Evolutionary conservation across 2,797 vertebrate species (phyloP).

Genomic region (Trachurus trachurus): DNA sequence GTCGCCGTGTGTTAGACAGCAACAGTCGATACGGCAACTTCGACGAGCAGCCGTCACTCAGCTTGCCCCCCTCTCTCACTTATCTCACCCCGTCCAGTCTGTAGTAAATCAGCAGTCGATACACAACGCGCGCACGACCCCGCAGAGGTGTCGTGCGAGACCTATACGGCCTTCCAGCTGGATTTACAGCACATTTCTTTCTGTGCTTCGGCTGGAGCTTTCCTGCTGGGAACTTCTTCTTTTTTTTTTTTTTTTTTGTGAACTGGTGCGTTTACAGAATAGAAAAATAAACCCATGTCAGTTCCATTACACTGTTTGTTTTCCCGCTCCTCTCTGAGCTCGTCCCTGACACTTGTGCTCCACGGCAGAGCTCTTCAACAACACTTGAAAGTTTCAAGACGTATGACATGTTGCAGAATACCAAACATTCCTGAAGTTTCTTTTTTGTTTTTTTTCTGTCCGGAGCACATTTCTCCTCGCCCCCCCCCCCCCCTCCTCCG

Average conservation of each 20-base stretch:
- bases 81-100: conserved; percentile 42
- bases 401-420: conserved; percentile 65
- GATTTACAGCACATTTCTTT: conserved; percentile 29
- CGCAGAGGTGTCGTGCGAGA: conserved; percentile 48
- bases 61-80: conserved; percentile 39
- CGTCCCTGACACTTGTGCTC: conserved; percentile 16
- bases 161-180: conserved; percentile 21
- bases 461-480: conserved; percentile 12
- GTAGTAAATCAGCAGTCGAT: conserved; percentile 50
- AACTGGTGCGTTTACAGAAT: not conserved
- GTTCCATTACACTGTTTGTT: conserved; percentile 29
- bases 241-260: not conserved
- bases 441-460: conserved; percentile 2
- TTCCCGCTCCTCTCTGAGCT: not conserved
- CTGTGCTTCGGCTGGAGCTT: not conserved
- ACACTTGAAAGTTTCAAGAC: conserved; percentile 48
- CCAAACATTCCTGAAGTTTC: conserved; percentile 70
- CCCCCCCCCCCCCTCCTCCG: conserved; percentile 19
- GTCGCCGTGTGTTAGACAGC: conserved; percentile 33
- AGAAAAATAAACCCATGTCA: not conserved
- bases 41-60: conserved; percentile 17
- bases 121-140: conserved; percentile 20
- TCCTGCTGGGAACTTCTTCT: not conserved
- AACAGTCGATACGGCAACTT: conserved; percentile 42
- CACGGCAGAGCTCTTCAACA: conserved; percentile 23